Percentiles rank a stretch among this genome's conserved stretches.
Conservation (phyloP, 1,140 invertebrate genomes). For the Euura saliciscinereae region DNA sequence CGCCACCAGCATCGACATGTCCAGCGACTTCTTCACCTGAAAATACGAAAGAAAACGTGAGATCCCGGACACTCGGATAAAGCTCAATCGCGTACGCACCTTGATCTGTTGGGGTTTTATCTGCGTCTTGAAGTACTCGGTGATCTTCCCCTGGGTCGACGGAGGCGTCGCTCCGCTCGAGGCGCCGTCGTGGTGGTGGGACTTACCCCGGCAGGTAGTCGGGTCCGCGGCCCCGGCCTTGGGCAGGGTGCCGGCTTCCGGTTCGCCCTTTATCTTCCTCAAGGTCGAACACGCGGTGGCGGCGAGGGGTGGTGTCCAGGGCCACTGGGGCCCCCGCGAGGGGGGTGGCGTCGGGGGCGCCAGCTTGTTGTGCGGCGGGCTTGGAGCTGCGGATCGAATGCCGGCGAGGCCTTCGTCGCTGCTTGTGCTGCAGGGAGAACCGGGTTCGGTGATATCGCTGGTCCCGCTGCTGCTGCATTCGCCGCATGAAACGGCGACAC, state of each 20-base stretch:
- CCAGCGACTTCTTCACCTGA: constrained; percentile 45
- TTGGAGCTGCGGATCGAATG: constrained; percentile 56
- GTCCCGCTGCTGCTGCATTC: constrained; percentile 71
- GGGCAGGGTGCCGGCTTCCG: constrained; percentile 47
- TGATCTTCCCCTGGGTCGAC: constrained; percentile 71
- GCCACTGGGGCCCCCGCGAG: constrained; percentile 57
- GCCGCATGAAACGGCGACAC: constrained; percentile 72
- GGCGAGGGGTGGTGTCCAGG: constrained; percentile 56
- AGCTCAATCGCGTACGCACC: constrained; percentile 27
- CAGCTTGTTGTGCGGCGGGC: constrained; percentile 54
- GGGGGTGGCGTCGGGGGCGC: constrained; percentile 53
- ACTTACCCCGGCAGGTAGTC: constrained; percentile 35
- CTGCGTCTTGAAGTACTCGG: constrained; percentile 81
- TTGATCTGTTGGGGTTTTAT: constrained; percentile 69
- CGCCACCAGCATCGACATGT: constrained; percentile 52
- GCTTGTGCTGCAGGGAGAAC: constrained; percentile 76
- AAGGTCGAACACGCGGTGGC: constrained; percentile 51
- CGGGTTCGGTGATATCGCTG: constrained; percentile 80
- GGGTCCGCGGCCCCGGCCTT: constrained; percentile 47
- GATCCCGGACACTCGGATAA: neutral
- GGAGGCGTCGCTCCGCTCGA: constrained; percentile 27
- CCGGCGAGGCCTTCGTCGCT: constrained; percentile 54
- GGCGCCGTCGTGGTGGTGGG: constrained; percentile 14
- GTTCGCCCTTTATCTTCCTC: constrained; percentile 56
- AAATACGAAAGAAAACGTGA: neutral